phyloP scores from a whole-genome alignment of 1,140 invertebrate genomes.

The Triops longicaudatus region DNA sequence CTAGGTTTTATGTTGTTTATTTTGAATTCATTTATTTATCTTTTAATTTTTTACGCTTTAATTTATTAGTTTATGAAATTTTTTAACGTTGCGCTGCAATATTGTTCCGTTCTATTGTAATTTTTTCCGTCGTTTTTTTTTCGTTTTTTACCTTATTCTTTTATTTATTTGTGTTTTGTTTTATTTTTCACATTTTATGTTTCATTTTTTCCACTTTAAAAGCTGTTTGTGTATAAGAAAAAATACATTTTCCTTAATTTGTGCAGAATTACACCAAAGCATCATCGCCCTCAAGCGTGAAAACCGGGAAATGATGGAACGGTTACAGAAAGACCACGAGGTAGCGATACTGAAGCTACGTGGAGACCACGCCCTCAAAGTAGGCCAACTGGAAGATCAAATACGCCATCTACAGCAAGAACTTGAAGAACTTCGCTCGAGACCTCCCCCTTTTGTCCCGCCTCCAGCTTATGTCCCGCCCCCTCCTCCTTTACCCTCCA shows the following conservation, averaged over 20 bases:
- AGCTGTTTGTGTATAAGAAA: no score
- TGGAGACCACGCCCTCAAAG: constrained; percentile 38
- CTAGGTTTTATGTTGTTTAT: no score
- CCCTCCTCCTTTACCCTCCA: constrained; percentile 35
- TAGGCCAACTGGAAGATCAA: constrained; percentile 38
- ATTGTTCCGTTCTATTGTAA: no score
- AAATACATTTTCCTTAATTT: constrained; percentile 18
- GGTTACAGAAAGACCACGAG: constrained; percentile 36
- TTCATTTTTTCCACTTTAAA: no score
- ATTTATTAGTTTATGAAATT: no score
- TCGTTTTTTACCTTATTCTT: no score
- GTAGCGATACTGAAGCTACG: constrained; percentile 37
- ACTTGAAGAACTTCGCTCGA: constrained; percentile 28
- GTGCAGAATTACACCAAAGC: constrained; percentile 40
- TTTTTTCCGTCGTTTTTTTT: no score
- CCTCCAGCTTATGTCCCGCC: constrained; percentile 30
- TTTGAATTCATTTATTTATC: no score
- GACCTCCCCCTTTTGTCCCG: constrained; percentile 26
- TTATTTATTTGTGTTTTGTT: no score
- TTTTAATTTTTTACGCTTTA: no score
- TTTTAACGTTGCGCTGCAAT: no score
- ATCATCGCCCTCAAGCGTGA: constrained; percentile 41
- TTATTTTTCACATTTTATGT: no score
- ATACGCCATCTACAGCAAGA: constrained; percentile 37
- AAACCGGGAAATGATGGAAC: constrained; percentile 37